A percentile compares a stretch with the other conserved stretches of the same genome.
phyloP scores from a whole-genome alignment of 2,888 invertebrate species.

The Aporophyla lueneburgensis region DNA sequence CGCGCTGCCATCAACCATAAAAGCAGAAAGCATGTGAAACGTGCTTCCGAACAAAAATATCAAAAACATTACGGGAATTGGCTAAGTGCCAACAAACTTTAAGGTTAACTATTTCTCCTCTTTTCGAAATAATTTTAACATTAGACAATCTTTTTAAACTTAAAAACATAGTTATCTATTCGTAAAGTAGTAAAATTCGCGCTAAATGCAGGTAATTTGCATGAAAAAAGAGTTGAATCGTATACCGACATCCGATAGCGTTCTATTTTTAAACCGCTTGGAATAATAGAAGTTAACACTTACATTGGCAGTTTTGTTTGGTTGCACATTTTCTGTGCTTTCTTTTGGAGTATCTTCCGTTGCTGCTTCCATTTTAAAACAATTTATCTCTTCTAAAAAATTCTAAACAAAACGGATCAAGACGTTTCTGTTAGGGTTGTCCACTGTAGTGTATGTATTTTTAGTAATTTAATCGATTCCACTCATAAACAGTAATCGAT shows the following conservation, averaged over 20 bases:
- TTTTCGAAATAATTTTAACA: slow-evolving; percentile 54
- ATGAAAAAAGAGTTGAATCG: slow-evolving; percentile 59
- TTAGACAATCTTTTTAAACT: slow-evolving; percentile 14
- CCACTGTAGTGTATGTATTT: slow-evolving; percentile 10
- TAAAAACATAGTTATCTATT: slow-evolving; percentile 16
- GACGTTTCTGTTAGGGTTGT: slow-evolving; percentile 62
- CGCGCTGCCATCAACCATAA: slow-evolving; percentile 79
- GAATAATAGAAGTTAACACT: slow-evolving; percentile 69
- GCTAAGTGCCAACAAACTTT: slow-evolving; percentile 81
- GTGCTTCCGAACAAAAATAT: slow-evolving; percentile 87
- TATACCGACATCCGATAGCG: slow-evolving; percentile 83
- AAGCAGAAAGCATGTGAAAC: slow-evolving; percentile 84
- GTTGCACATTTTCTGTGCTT: slow-evolving; percentile 72
- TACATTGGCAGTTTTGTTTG: slow-evolving; percentile 76
- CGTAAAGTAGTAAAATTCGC: slow-evolving; percentile 1
- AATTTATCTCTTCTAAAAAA: slow-evolving; percentile 65
- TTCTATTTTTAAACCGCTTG: slow-evolving; percentile 84
- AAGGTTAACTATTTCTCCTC: slow-evolving; percentile 81
- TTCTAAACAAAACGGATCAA: slow-evolving; percentile 73
- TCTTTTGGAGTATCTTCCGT: slow-evolving; percentile 80
- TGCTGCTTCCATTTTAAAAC: slow-evolving; percentile 81
- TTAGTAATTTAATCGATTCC: not conserved
- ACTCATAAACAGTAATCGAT: not conserved
- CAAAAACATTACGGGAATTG: slow-evolving; percentile 85
- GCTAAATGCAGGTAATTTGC: slow-evolving; percentile 39